phyloP scores from a whole-genome alignment of 2,797 vertebrate species.

The Danio jaintianensis region DNA sequence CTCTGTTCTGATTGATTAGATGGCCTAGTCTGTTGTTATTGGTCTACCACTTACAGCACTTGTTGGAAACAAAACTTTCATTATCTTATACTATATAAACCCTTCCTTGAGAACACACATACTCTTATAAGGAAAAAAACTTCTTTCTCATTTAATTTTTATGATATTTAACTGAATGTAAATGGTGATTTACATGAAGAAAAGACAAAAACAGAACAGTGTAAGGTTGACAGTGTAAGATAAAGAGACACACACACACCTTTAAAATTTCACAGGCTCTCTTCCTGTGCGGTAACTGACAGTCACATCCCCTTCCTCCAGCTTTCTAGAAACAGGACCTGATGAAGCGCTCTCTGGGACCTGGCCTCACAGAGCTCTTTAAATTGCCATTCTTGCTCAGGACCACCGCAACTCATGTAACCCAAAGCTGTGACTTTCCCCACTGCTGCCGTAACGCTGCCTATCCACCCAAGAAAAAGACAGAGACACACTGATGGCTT shows the following conservation, averaged over 20 bases:
- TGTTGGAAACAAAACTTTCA: too few relatives aligned
- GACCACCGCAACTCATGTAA: constrained; percentile 50
- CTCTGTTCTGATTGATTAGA: too few relatives aligned
- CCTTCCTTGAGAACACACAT: too few relatives aligned
- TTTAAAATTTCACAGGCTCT: constrained; percentile 13
- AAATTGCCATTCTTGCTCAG: constrained; percentile 54
- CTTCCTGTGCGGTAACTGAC: constrained; percentile 26
- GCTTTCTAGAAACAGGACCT: neutral
- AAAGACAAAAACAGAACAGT: neutral
- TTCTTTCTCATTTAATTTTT: too few relatives aligned
- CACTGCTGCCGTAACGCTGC: constrained; percentile 35
- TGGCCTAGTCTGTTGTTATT: too few relatives aligned
- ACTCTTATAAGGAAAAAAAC: too few relatives aligned
- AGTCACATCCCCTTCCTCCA: constrained; percentile 2
- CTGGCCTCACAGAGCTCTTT: constrained; percentile 42
- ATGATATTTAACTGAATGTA: neutral
- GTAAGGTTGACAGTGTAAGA: constrained; percentile 11
- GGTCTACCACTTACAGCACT: too few relatives aligned
- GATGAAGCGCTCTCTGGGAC: constrained; percentile 25
- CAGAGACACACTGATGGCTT: constrained; percentile 45
- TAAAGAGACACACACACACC: neutral
- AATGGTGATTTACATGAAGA: too few relatives aligned
- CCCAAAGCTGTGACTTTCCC: constrained; percentile 36
- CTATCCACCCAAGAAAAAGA: constrained; percentile 18
- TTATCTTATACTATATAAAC: too few relatives aligned